Conservation (phyloP, 1,140 invertebrate genomes). For the Tribolium castaneum region DNA sequence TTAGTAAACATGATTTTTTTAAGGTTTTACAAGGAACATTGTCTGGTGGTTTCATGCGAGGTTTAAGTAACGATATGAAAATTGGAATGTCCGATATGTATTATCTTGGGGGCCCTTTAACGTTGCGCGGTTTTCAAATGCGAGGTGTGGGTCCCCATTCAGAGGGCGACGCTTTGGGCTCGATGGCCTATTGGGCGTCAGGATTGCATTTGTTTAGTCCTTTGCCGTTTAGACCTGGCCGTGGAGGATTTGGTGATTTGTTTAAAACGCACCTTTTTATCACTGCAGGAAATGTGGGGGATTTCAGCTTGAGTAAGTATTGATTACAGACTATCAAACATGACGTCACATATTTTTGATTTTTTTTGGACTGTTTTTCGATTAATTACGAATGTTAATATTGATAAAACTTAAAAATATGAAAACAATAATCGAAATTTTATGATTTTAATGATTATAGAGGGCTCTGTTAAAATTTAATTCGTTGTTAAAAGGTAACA, state of each 20-base stretch:
- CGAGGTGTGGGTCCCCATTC: slow-evolving; percentile 84
- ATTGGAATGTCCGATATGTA: slow-evolving; percentile 81
- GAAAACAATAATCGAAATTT: too few relatives aligned
- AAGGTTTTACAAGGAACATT: slow-evolving; percentile 82
- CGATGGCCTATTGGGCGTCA: slow-evolving; percentile 78
- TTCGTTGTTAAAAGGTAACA: too few relatives aligned
- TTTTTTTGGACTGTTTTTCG: too few relatives aligned
- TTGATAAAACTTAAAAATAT: too few relatives aligned
- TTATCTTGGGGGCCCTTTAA: slow-evolving; percentile 88
- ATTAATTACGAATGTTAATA: too few relatives aligned
- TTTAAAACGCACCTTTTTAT: slow-evolving; percentile 87
- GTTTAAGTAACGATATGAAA: slow-evolving; percentile 72
- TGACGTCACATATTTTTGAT: too few relatives aligned
- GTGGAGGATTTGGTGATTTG: slow-evolving; percentile 80
- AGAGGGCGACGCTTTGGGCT: slow-evolving; percentile 76
- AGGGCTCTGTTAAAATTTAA: too few relatives aligned
- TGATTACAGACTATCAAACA: background rate
- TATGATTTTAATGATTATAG: too few relatives aligned
- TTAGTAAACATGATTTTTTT: slow-evolving; percentile 50
- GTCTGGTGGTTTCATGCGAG: slow-evolving; percentile 76
- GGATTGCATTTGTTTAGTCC: slow-evolving; percentile 87
- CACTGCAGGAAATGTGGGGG: slow-evolving; percentile 82
- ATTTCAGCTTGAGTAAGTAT: slow-evolving; percentile 57
- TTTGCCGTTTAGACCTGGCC: slow-evolving; percentile 82
- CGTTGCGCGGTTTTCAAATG: slow-evolving; percentile 84